These are phyloP conservation scores for Sarcophaga caerulescens DNA, from an alignment of 2,888 invertebrate species.

Conservation along the genomic window DNA sequence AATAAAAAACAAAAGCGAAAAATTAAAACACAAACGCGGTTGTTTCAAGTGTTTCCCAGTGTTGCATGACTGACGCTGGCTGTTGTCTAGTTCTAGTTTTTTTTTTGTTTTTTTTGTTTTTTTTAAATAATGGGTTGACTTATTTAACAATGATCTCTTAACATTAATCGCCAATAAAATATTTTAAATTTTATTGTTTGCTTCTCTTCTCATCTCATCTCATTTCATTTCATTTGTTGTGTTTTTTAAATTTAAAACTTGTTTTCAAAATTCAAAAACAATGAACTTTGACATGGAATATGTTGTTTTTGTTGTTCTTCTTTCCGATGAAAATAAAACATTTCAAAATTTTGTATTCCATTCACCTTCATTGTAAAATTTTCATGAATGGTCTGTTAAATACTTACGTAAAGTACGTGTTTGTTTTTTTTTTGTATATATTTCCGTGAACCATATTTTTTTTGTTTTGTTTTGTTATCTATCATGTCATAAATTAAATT, in stretches of 20 bases:
- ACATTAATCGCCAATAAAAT: constrained; percentile 24
- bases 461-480: too few species aligned
- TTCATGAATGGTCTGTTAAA: too few species aligned
- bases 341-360: not conserved
- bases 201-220: not conserved
- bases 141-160: constrained; percentile 54
- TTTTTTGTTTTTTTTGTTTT: constrained; percentile 13
- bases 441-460: too few species aligned
- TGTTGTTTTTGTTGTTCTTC: constrained; percentile 10
- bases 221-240: not conserved
- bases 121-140: constrained; percentile 33
- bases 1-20: too few species aligned
- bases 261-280: not conserved
- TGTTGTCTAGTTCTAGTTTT: not conserved
- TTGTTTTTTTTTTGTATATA: too few species aligned
- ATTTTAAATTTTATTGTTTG: constrained; percentile 17
- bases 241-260: not conserved
- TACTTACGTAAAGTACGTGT: too few species aligned
- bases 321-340: constrained; percentile 13
- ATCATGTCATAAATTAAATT: too few species aligned
- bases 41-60: not conserved
- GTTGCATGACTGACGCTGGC: not conserved
- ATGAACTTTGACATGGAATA: constrained; percentile 44
- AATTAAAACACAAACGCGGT: too few species aligned
- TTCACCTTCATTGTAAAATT: too few species aligned